Evolutionary conservation across 2,888 invertebrate genomes (phyloP).

Genomic region (Anagyrus pseudococci): DNA sequence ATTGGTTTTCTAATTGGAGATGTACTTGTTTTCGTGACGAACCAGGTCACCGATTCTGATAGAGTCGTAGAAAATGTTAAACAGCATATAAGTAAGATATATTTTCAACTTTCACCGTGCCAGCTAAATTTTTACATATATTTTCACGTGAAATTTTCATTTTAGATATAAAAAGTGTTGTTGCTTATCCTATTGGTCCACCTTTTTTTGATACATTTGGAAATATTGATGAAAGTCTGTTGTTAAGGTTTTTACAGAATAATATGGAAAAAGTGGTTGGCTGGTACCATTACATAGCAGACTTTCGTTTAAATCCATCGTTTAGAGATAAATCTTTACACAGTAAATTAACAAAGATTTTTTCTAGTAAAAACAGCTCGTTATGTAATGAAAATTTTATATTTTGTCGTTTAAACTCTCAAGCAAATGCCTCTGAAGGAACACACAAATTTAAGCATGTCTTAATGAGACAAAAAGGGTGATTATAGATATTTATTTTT

Average conservation of each 20-base stretch:
- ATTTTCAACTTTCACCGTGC: not conserved
- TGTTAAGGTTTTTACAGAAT: constrained; percentile 65
- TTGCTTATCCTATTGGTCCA: constrained; percentile 67
- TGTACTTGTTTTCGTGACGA: constrained; percentile 69
- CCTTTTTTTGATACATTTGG: constrained; percentile 68
- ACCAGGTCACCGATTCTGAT: constrained; percentile 74
- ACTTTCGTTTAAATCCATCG: constrained; percentile 66
- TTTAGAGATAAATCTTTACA: constrained; percentile 71
- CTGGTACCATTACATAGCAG: constrained; percentile 72
- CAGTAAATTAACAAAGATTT: constrained; percentile 68
- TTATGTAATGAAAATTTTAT: constrained; percentile 65
- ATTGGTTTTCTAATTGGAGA: constrained; percentile 74
- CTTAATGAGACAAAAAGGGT: constrained; percentile 53
- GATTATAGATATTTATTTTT: constrained; percentile 7
- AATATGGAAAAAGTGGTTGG: constrained; percentile 69
- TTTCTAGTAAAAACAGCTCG: constrained; percentile 49
- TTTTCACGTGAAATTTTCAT: constrained; percentile 26
- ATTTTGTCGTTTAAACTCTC: constrained; percentile 68
- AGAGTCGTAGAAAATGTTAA: constrained; percentile 69
- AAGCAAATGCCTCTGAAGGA: constrained; percentile 64
- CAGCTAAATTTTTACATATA: too few species aligned
- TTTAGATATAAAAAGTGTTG: constrained; percentile 66
- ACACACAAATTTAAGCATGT: constrained; percentile 71
- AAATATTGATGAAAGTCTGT: constrained; percentile 65
- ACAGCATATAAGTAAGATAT: constrained; percentile 66